Base-by-base conservation (phyloP, 2,888 invertebrate genomes). In the Ophonus ardosiacus region DNA sequence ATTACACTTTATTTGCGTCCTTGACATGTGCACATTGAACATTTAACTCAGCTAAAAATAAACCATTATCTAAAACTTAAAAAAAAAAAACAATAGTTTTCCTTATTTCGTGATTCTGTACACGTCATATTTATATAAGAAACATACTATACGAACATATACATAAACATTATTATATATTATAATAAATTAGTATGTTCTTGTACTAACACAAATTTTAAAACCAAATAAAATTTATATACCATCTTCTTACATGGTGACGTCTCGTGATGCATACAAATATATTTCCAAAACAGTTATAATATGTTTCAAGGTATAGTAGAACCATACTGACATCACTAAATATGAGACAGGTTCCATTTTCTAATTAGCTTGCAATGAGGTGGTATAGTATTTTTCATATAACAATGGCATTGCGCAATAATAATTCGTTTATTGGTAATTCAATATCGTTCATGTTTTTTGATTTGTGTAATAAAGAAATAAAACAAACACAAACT, bases 11-110 rank as follows among this genome's bases (percentile, higher is more conserved):
- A 68, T 68, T 38, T 24, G 0, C 38, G 15, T 38, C 68, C 68
- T 68, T 68, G 68, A 68, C 68, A 68, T 68, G 38, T 68, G 18
- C 21, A 31, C 65, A 65, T 65, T 65, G 31, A 68, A 68, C 38
- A 38, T 68, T 68, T 31, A 31, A 68, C n/a, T 68, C 7, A 8
- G 38, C 13, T 68, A 68, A 68, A 65, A 68, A 68, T 68, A 68
- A 31, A 38, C 24, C 31, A 68, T 68, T 68, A 68, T 31, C 68
- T 68, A 68, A 68, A 68, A 15, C 31, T 13, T 10, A 15, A 68
- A 24, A 24, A 65, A 15, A 68, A 24, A 24, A 65, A 68, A 38
- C 1, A 68, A 68, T 68, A 21, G 31, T 15, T 38, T n/a, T n/a
- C n/a, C 31, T 31, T n/a, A 7, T 68, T n/a, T n/a, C 38, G 38